Conservation (phyloP, 2,797 vertebrate genomes). For the Tokudaia tokunoshimensis region DNA sequence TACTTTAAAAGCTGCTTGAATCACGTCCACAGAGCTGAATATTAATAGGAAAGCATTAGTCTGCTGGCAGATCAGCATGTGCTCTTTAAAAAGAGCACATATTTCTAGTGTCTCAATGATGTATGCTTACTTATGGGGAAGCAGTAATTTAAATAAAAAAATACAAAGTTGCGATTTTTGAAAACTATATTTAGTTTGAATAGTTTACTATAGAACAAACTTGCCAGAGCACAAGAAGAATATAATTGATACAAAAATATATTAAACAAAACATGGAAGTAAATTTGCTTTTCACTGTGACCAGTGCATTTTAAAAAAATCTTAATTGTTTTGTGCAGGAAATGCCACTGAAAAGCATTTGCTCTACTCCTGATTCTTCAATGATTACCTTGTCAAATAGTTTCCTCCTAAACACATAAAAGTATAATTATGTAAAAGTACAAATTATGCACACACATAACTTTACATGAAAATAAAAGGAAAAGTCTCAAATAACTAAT, state of each 20-base stretch:
- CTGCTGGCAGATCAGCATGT: background rate
- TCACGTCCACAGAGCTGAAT: conserved; percentile 65
- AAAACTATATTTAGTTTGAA: conserved; percentile 55
- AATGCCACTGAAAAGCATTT: background rate
- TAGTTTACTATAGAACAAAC: conserved; percentile 37
- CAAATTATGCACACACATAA: background rate
- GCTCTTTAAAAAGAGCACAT: conserved; percentile 36
- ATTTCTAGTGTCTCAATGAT: conserved; percentile 42
- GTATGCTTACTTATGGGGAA: conserved; percentile 50
- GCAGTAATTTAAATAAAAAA: conserved; percentile 65
- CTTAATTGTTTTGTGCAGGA: background rate
- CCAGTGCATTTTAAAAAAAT: background rate
- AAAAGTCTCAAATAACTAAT: background rate
- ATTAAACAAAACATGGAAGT: background rate
- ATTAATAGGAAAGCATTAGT: conserved; percentile 70
- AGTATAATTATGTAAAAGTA: background rate
- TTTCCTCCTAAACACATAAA: background rate
- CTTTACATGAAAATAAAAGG: background rate
- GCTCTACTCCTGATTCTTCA: background rate
- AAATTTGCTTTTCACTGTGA: conserved; percentile 2
- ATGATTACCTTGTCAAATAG: background rate
- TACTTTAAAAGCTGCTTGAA: conserved; percentile 78
- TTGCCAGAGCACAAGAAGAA: background rate
- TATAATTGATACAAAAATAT: background rate
- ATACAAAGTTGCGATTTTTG: conserved; percentile 31